phyloP scores from a whole-genome alignment of 2,888 invertebrate species.

The Nemotelus nigrinus region DNA sequence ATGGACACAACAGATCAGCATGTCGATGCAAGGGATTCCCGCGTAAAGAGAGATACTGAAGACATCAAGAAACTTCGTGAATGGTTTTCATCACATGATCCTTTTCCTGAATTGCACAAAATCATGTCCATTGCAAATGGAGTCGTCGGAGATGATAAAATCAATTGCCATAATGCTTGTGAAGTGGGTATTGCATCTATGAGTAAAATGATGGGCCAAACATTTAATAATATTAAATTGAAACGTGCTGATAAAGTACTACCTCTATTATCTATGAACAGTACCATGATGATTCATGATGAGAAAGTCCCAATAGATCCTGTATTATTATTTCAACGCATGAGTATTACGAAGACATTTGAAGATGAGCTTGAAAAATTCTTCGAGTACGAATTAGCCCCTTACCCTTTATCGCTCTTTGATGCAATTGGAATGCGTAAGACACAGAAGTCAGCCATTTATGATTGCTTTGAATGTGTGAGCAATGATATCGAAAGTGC shows the following conservation, averaged over 20 bases:
- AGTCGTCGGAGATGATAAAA: conserved; percentile 52
- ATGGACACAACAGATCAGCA: conserved; percentile 60
- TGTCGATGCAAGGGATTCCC: conserved; percentile 60
- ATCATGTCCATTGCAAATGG: conserved; percentile 51
- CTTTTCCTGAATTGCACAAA: background rate
- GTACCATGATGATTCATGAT: no score
- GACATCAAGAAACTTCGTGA: conserved; percentile 56
- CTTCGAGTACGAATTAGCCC: conserved; percentile 47
- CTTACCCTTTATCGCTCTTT: background rate
- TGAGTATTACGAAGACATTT: conserved; percentile 45
- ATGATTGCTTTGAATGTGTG: no score
- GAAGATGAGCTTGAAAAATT: conserved; percentile 45
- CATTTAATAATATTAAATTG: conserved; percentile 57
- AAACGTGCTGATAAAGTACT: conserved; percentile 58
- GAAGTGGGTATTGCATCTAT: conserved; percentile 56
- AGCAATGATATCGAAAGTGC: no score
- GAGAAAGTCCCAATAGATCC: no score
- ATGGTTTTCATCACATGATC: conserved; percentile 57
- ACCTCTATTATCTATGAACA: conserved; percentile 55
- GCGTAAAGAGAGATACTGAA: conserved; percentile 56
- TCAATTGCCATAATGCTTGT: conserved; percentile 53
- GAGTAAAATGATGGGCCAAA: conserved; percentile 54
- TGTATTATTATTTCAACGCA: conserved; percentile 48
- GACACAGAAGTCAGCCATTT: conserved; percentile 30
- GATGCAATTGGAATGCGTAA: conserved; percentile 47